These are phyloP conservation scores for Xestia xanthographa DNA, from an alignment of 2,888 invertebrate species.

Conservation along the genomic window DNA sequence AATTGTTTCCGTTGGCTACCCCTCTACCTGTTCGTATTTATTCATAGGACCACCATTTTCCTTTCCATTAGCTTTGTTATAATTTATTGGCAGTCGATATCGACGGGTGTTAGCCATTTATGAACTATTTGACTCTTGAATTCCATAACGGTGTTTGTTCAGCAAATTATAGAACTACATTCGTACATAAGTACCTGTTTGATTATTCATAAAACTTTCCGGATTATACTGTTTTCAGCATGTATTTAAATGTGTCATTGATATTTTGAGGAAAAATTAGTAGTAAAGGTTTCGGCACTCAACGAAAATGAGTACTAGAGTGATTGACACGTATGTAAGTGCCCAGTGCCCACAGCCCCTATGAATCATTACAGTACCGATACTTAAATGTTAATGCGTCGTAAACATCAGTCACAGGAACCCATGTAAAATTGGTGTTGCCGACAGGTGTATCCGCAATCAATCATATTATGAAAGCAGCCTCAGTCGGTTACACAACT, in stretches of 20 bases:
- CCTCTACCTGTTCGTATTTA: slow-evolving; percentile 33
- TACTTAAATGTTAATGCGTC: slow-evolving; percentile 24
- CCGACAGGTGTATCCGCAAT: slow-evolving; percentile 70
- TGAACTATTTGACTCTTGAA: slow-evolving; percentile 30
- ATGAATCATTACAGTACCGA: slow-evolving; percentile 10
- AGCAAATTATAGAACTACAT: slow-evolving; percentile 17
- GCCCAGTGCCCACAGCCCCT: not conserved
- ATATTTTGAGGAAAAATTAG: not conserved
- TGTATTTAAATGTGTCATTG: not conserved
- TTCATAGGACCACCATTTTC: slow-evolving; percentile 28
- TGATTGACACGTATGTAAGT: slow-evolving; percentile 18
- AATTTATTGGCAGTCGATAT: slow-evolving; percentile 38
- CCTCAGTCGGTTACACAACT: slow-evolving; percentile 34
- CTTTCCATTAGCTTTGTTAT: slow-evolving; percentile 34
- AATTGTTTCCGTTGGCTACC: slow-evolving; percentile 21
- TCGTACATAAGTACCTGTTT: not conserved
- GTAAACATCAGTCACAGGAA: slow-evolving; percentile 39
- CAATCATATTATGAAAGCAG: slow-evolving; percentile 64
- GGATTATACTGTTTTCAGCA: not conserved
- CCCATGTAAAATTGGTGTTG: slow-evolving; percentile 58
- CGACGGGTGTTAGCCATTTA: slow-evolving; percentile 23
- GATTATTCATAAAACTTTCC: slow-evolving; percentile 3
- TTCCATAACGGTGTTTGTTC: slow-evolving; percentile 30
- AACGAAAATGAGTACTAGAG: not conserved
- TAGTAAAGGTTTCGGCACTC: slow-evolving; percentile 4